Base-by-base conservation (phyloP, 2,888 invertebrate species). In the Tiliacea citrago region DNA sequence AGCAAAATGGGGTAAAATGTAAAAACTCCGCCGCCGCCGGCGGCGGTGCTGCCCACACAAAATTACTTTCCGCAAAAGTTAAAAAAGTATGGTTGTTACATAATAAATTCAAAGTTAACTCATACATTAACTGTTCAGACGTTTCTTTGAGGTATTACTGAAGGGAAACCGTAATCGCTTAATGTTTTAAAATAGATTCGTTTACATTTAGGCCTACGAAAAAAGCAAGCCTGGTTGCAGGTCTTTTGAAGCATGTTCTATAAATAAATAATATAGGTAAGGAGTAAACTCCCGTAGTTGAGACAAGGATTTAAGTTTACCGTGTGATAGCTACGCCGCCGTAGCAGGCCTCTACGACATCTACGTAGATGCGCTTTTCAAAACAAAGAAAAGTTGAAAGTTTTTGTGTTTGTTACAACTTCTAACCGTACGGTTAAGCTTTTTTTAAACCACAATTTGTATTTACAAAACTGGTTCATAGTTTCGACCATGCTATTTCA, bases 51-150 rank as follows among this genome's bases (percentile, higher is more conserved):
- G 13, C 68, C 68, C 63, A 58, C 78, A 53, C 62, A 45, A 65
- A 77, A 82, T 68, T 49, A 55, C 78, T 79, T 62, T 63, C 39
- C 42, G 21, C 5, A 61, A 55, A 63, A 68, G 35, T 65, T 35
- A 35, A 68, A 57, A 51, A 65, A 77, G 47, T 58, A 47, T 53
- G 13, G 7, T 13, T 51, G 45, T 82, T 58, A 53, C 47, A 24
- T 63, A 63, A 63, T 55, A n/a, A n/a, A n/a, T n/a, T 63, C 53
- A 42, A 78, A 82, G 42, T 82, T 82, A 68, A 63, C 53, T 58
- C 47, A 60, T 49, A 58, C n/a, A 65, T 68, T 35, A 65, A 68
- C 57, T 78, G 77, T 68, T 29, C 42, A 68, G 68, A 35, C 35
- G n/a, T 47, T 68, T 60, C 57, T 83, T 68, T 79, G 39, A n/a